Conservation (phyloP, 2,797 vertebrate species). For the Corythornis leucogaster region DNA sequence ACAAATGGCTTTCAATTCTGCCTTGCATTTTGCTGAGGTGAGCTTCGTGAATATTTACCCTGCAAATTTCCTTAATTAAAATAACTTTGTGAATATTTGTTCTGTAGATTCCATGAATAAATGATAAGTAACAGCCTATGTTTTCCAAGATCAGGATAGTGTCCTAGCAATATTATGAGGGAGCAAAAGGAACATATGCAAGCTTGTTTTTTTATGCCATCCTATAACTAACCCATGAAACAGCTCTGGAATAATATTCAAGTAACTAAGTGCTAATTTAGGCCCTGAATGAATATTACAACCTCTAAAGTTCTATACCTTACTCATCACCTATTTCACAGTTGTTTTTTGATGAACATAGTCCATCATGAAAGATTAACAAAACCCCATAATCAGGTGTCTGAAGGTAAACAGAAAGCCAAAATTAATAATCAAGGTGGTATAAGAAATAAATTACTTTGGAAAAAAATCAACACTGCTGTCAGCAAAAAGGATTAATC, state of each 20-base stretch:
- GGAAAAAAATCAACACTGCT: not conserved
- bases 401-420: not conserved
- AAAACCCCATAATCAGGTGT: not conserved
- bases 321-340: not conserved
- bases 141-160: not conserved
- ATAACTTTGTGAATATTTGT: not conserved
- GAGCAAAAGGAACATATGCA: not conserved
- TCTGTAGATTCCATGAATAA: not conserved
- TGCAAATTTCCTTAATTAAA: not conserved
- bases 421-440: not conserved
- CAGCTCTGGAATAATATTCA: not conserved
- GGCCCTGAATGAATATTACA: not conserved
- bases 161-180: not conserved
- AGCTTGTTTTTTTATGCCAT: not conserved
- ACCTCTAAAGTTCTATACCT: not conserved
- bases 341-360: not conserved
- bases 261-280: not conserved
- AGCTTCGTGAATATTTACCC: not conserved
- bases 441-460: not conserved
- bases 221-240: not conserved
- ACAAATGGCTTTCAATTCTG: not conserved
- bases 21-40: not conserved
- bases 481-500: not conserved
- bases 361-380: not conserved
- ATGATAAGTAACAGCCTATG: not conserved